Evolutionary conservation across 1,140 invertebrate species (phyloP).

Genomic region (Harpegnathos saltator): DNA sequence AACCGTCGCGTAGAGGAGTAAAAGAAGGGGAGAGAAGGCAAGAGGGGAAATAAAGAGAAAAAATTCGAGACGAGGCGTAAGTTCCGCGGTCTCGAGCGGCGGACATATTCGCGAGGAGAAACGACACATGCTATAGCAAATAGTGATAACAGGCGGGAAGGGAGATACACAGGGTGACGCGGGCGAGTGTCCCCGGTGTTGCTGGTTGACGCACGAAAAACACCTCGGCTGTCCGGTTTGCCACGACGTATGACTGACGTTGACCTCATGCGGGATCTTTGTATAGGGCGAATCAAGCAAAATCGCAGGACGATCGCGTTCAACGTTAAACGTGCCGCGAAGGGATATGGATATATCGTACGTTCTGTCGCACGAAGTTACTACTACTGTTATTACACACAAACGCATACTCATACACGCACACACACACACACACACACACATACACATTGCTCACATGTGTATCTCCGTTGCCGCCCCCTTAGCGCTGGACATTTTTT

Average conservation of each 20-base stretch:
- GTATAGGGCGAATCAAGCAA: too few relatives aligned
- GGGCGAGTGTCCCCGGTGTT: not conserved
- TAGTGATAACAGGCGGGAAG: constrained; percentile 7
- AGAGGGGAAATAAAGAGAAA: too few relatives aligned
- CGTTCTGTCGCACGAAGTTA: too few relatives aligned
- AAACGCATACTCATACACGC: too few relatives aligned
- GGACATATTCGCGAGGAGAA: constrained; percentile 26
- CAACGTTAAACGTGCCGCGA: too few relatives aligned
- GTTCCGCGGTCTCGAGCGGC: constrained; percentile 28
- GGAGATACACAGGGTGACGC: not conserved
- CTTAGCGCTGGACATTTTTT: constrained; percentile 47
- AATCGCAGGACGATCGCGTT: too few relatives aligned
- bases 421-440: too few relatives aligned
- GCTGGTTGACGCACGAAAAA: not conserved
- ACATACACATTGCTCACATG: not conserved
- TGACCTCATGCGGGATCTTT: too few relatives aligned
- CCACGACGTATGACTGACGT: too few relatives aligned
- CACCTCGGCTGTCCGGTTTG: not conserved
- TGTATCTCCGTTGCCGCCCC: constrained; percentile 41
- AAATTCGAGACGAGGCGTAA: constrained; percentile 15
- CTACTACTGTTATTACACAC: too few relatives aligned
- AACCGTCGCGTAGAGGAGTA: not conserved
- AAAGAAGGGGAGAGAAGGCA: too few relatives aligned
- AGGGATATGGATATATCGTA: too few relatives aligned
- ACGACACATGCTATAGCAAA: constrained; percentile 34